A percentile compares a stretch with the other conserved stretches of the same genome.
These are phyloP conservation scores for Morone saxatilis DNA, from an alignment of 2,113 vertebrate species.

Conservation along the genomic window DNA sequence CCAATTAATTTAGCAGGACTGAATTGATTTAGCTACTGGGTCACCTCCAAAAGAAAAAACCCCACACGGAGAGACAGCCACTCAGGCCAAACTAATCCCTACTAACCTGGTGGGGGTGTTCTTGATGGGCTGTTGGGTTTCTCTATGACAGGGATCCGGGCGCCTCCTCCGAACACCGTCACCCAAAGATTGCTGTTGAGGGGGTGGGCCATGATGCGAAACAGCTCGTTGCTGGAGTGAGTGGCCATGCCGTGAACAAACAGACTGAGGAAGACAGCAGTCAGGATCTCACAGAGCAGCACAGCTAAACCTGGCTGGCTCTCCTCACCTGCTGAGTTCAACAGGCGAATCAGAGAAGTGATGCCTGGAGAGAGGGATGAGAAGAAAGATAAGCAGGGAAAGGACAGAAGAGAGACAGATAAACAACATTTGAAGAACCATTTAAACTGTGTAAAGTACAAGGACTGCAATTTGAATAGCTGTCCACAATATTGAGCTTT, in stretches of 20 bases:
- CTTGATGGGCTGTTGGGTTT: slow-evolving; percentile 80
- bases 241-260: slow-evolving; percentile 97
- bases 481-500: too few relatives aligned
- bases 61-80: neutral
- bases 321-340: slow-evolving; percentile 94
- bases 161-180: slow-evolving; percentile 94
- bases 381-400: neutral
- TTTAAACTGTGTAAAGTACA: neutral
- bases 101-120: slow-evolving; percentile 86
- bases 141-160: slow-evolving; percentile 78
- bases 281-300: slow-evolving; percentile 96
- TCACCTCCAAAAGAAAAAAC: slow-evolving; percentile 39
- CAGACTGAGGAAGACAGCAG: slow-evolving; percentile 94
- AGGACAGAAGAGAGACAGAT: neutral
- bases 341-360: slow-evolving; percentile 85
- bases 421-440: neutral
- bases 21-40: slow-evolving; percentile 52
- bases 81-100: slow-evolving; percentile 11
- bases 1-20: slow-evolving; percentile 46
- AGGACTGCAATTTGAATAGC: too few relatives aligned
- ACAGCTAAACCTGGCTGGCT: slow-evolving; percentile 91
- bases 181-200: slow-evolving; percentile 95
- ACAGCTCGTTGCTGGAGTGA: slow-evolving; percentile 95
- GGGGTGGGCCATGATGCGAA: slow-evolving; percentile 93
- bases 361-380: slow-evolving; percentile 83